Percentiles rank a stretch among this genome's conserved stretches.
phyloP scores from a whole-genome alignment of 92 coral and sea anemone species.

The Bergia puertoricense region DNA sequence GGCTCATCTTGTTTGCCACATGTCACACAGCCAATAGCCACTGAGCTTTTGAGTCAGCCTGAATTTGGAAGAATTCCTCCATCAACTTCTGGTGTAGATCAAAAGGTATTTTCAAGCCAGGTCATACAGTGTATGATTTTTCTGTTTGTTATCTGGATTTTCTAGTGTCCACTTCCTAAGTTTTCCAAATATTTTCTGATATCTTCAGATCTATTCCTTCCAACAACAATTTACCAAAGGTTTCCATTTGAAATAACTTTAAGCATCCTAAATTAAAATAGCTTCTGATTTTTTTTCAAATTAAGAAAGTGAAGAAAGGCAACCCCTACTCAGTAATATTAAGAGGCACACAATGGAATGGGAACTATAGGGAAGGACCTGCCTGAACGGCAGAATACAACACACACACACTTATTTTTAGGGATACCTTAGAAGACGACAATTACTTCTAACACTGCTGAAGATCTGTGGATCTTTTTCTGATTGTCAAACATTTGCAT shows the following conservation, averaged over 20 bases:
- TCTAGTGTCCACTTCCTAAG: not conserved
- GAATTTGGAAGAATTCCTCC: not conserved
- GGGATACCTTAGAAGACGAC: no score
- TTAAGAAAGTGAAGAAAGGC: no score
- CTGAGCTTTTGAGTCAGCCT: not conserved
- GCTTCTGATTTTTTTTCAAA: not conserved
- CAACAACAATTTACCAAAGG: not conserved
- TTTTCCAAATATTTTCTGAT: not conserved
- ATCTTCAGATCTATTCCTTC: no score
- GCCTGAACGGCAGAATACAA: no score
- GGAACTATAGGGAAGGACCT: no score
- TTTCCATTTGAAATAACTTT: not conserved
- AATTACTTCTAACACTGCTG: no score
- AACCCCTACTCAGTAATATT: no score
- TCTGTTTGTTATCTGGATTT: not conserved
- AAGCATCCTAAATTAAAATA: not conserved
- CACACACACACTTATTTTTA: no score
- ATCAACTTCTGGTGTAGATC: not conserved
- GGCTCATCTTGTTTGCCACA: not conserved
- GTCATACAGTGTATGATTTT: not conserved
- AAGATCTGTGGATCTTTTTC: no score
- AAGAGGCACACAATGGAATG: no score
- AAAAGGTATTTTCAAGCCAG: not conserved
- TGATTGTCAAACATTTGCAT: no score
- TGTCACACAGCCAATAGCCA: not conserved